Evolutionary conservation across 2,888 invertebrate genomes (phyloP), one percentile per base, ranked within the genome.

Genomic region (Maniola hyperantus): DNA sequence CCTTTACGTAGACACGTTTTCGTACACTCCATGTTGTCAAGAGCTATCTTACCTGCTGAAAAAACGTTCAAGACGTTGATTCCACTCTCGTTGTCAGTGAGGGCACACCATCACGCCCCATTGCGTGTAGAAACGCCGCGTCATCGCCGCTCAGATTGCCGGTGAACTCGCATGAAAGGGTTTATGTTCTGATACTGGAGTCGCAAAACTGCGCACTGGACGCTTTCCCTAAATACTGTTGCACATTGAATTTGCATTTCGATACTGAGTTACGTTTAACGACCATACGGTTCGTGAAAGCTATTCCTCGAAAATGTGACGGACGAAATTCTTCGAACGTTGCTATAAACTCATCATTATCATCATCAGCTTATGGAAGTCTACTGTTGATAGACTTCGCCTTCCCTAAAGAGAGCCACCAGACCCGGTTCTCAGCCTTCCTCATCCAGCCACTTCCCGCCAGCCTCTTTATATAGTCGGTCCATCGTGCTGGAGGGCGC

Each of bases 61-160:
- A 26, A 4, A 26, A 26, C 26, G 26, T 26, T 26, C 26, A 26
- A 26, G 26, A 26, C n/a, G 6, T n/a, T 5, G n/a, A 44, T 6
- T 44, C 44, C 44, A n/a, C 44, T 44, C n/a, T 59, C 83, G 80
- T 83, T 77, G 0, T 5, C 60, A 80, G 20, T 76, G 63, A 20
- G 53, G 44, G 80, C 77, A 15, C 62, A 73, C 73, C 8, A 5
- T 20, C 64, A 67, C 73, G 79, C 77, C 81, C 77, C 81, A 83
- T 82, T 78, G 84, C 82, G 79, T 80, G 72, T 76, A 74, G 78
- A 84, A 83, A 71, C 75, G 87, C 81, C 77, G 71, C 77, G 86
- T 89, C 89, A 89, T 83, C 83, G 74, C 74, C 70, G 77, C 74
- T 76, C 79, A 80, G 84, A 83, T 85, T 83, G 81, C 78, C 81